phyloP scores from a whole-genome alignment of 1,140 invertebrate species.

The Saccostrea glomerata region DNA sequence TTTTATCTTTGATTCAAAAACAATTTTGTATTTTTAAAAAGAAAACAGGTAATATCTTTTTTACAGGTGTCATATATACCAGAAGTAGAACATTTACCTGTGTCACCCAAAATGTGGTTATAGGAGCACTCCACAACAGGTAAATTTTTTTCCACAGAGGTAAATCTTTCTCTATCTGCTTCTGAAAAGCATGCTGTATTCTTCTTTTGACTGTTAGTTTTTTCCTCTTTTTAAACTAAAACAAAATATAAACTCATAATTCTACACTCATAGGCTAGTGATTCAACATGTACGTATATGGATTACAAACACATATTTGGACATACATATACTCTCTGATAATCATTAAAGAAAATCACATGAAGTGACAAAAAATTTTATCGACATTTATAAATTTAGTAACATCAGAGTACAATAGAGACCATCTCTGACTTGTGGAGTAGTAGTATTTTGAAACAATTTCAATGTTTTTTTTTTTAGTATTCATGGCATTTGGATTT shows the following conservation, averaged over 20 bases:
- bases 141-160: constrained; percentile 71
- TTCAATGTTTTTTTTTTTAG: no score
- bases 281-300: no score
- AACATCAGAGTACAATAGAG: background rate
- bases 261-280: background rate
- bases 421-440: no score
- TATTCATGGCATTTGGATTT: no score
- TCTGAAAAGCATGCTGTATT: constrained; percentile 46
- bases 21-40: no score
- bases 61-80: background rate
- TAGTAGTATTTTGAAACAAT: no score
- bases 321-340: no score
- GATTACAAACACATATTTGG: no score
- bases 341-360: no score
- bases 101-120: constrained; percentile 78
- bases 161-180: constrained; percentile 44
- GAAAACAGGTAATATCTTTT: no score
- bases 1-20: no score
- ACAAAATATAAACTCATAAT: background rate
- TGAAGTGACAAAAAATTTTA: background rate
- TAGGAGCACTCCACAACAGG: constrained; percentile 76
- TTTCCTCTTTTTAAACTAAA: constrained; percentile 28
- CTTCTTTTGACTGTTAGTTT: constrained; percentile 40
- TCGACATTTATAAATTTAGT: background rate
- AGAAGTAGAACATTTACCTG: constrained; percentile 63